Evolutionary conservation across 2,113 vertebrate genomes (phyloP), one percentile per base, ranked within the genome.

Genomic region (Apistogramma diplotaenia): DNA sequence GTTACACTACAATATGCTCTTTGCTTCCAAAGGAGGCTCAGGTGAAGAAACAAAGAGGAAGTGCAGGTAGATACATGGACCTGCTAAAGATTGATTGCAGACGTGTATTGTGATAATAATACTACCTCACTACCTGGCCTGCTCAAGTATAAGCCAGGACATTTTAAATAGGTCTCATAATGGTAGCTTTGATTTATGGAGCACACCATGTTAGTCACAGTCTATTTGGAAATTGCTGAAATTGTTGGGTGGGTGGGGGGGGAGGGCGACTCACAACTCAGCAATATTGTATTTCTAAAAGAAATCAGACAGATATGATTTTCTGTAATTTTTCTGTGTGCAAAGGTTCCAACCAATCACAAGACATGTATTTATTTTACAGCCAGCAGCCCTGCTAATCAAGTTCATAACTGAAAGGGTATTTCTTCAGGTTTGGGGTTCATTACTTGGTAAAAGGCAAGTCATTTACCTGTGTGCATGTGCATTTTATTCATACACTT

Each of bases 21-120:
- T 67, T 65, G 37, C 61, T 59, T 85, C 55, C 46, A 76, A 74
- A 72, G 77, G 15, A 83, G 56, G 58, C 37, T 78, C 74, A 82
- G 43, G 72, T 90, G 78, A 77, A 43, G 54, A 88, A 40, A 60
- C 31, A 46, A 61, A 73, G 21, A 74, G 72, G 18, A 89, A 85
- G 83, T 81, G 18, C 49, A 60, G 51, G 58, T 15, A n/a, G 54
- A 54, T 49, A 79, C 58, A 46, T 65, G 56, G 61, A 85, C 76
- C 89, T 76, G 72, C 61, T 71, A 33, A 54, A 18, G 70, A 80
- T 75, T 78, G 58, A 81, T 86, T 91, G 60, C 21, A 23, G 79
- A 83, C 72, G 86, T 87, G 70, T 90, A 84, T 87, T 85, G 81
- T 86, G 79, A 88, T 90, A 85, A 89, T 87, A 88, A 88, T 71